A percentile compares a stretch with the other conserved stretches of the same genome.
These are phyloP conservation scores for Lasioglossum morio DNA, from an alignment of 2,888 invertebrate genomes.

Conservation along the genomic window DNA sequence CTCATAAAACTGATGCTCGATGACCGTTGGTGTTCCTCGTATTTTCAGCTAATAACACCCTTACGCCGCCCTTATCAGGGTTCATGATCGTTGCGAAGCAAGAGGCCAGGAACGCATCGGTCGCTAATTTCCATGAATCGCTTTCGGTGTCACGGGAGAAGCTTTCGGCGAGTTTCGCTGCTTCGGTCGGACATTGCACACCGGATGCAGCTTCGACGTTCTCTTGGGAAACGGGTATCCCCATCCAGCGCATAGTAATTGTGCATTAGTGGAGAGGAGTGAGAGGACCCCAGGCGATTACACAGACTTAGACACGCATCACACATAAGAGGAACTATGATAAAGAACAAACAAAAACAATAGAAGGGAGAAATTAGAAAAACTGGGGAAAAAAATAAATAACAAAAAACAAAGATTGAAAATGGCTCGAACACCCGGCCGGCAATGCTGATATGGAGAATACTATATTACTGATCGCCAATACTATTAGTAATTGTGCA, in stretches of 20 bases:
- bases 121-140: constrained; percentile 74
- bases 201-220: not conserved
- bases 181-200: not conserved
- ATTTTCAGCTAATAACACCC: constrained; percentile 80
- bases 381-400: too few species aligned
- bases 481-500: constrained; percentile 14
- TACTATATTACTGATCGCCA: too few species aligned
- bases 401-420: too few species aligned
- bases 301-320: too few species aligned
- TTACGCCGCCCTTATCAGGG: constrained; percentile 78
- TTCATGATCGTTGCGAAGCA: constrained; percentile 73
- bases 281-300: too few species aligned
- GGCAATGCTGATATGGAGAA: too few species aligned
- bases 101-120: constrained; percentile 54
- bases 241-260: not conserved
- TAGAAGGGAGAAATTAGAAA: too few species aligned
- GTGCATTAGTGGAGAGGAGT: too few species aligned
- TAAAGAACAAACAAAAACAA: too few species aligned
- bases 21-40: constrained; percentile 77
- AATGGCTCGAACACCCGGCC: too few species aligned
- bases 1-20: constrained; percentile 75
- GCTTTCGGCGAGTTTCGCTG: constrained; percentile 7
- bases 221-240: constrained; percentile 6
- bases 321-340: too few species aligned
- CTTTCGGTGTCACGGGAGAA: constrained; percentile 46